Base-by-base conservation (phyloP, 1,140 invertebrate genomes). In the Coenobita brevimanus region DNA sequence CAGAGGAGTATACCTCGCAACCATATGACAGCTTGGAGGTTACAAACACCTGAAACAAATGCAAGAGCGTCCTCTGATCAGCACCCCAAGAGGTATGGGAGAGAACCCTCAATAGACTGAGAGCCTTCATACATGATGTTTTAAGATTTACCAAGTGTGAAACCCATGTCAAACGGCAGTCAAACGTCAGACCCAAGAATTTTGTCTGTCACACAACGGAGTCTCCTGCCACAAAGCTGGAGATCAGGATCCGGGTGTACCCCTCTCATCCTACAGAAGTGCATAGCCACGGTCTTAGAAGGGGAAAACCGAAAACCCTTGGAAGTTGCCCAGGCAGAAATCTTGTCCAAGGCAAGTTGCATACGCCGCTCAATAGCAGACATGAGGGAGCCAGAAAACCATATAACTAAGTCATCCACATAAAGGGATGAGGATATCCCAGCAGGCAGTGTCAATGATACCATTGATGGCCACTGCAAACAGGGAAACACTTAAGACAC, bases 11-110 rank as follows among this genome's bases (percentile, higher is more conserved):
- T 6, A 67, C 30, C 30, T 67, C 62, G n/a, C 62, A 67, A n/a
- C 62, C 62, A 67, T 67, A 33, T 67, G 62, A n/a, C 21, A 33
- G n/a, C n/a, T 67, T 67, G 30, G 30, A 67, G 6, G n/a, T n/a
- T 4, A 67, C 30, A 24, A 67, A 24, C n/a, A 24, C 30, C 30
- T 67, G 21, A 67, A 24, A 67, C 21, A 67, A 33, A 67, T 24
- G 21, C 30, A 67, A n/a, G 6, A 67, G 62, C 8, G 21, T n/a
- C n/a, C 30, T 67, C 4, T n/a, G 62, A 67, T 67, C 62, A 67
- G 62, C 62, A 67, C 62, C 62, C 62, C 62, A 67, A 67, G 62
- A 67, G n/a, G 30, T 67, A 24, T 67, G 62, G 6, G 62, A 67
- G 4, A 67, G 30, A 10, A n/a, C 62, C 30, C 62, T 67, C 8